Conservation (phyloP, 2,113 vertebrate genomes). For the Trogon melanurus region DNA sequence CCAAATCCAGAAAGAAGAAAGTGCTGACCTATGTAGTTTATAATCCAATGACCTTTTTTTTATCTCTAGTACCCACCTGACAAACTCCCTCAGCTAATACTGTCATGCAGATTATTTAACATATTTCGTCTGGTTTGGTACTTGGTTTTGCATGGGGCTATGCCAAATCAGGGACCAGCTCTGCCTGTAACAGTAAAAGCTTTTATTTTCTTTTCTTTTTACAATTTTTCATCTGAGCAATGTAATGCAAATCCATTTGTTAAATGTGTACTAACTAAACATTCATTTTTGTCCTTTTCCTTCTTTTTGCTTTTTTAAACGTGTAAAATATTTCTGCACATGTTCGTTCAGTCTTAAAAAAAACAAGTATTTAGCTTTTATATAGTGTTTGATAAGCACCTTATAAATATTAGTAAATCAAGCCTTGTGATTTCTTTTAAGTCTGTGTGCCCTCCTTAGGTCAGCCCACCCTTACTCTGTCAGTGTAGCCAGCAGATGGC, state of each 20-base stretch:
- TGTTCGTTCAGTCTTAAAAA: neutral
- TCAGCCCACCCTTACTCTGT: neutral
- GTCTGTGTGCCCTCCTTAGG: rapidly evolving
- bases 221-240: neutral
- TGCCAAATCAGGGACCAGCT: neutral
- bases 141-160: neutral
- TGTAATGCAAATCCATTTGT: neutral
- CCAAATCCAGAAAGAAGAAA: neutral
- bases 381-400: neutral
- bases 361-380: neutral
- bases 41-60: neutral
- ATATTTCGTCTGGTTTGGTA: neutral
- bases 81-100: neutral
- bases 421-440: neutral
- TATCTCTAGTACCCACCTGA: neutral
- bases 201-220: neutral
- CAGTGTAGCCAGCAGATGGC: conserved; percentile 8
- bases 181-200: neutral
- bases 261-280: neutral
- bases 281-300: neutral
- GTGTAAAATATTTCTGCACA: neutral
- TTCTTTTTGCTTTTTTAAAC: neutral
- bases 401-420: neutral
- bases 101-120: neutral
- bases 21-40: neutral